Base-by-base conservation (phyloP, 2,113 vertebrate species). In the Fulica atra region DNA sequence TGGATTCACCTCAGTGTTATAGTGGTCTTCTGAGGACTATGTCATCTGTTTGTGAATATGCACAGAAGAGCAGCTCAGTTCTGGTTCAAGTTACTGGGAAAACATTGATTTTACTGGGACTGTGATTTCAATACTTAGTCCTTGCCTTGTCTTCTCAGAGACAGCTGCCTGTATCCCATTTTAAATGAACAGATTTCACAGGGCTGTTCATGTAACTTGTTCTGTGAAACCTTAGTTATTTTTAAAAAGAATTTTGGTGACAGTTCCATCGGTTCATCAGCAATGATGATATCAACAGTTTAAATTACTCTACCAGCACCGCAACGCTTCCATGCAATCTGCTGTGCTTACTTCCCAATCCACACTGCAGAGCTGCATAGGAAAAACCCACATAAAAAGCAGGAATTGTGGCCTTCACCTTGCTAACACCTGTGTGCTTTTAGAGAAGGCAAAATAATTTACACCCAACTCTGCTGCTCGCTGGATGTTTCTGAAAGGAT, bases 261-360 rank as follows among this genome's bases (percentile, higher is more conserved):
- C 33, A 44, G 21, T 51, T 16, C 3, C 29, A 35, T 36, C 65
- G 42, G 7, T 50, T 64, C 53, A 26, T 78, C 31, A 56, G 2
- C 40, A 2, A 0, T 7, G 44, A 23, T 40, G 26, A 0, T 26
- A 36, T 3, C 29, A 11, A 7, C 16, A 46, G 26, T 5, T 77
- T 46, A 64, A 73, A n/a, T 72, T 86, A 25, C 7, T 42, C 46
- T 69, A 35, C 36, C 44, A 69, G 50, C n/a, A 17, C 13, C 54
- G 36, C 40, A 63, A 3, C 2, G 17, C 6, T 42, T 14, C 4
- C 53, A 19, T 11, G 13, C 24, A 48, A 5, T 25, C 54, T 82
- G 77, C 64, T 9, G 6, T 36, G 29, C 74, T 77, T 59, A 28
- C 26, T 48, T 57, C 60, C 38, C 60, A 73, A 6, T 35, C 81